Evolutionary conservation across 2,113 vertebrate species (phyloP).

Genomic region (Bubo bubo): DNA sequence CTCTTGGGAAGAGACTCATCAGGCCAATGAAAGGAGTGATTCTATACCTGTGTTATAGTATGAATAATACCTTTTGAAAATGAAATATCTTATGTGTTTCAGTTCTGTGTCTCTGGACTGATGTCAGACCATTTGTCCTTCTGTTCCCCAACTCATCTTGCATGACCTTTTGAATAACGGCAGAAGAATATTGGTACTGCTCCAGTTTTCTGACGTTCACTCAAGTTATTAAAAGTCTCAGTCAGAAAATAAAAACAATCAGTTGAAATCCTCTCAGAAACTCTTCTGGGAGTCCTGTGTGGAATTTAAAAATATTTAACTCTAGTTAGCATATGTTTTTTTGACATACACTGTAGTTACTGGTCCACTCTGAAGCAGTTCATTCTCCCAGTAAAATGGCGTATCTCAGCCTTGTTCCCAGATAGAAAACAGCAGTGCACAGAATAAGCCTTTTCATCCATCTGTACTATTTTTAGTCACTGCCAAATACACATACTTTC

Average conservation of each 20-base stretch:
- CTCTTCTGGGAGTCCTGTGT: not conserved
- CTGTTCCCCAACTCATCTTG: conserved; percentile 21
- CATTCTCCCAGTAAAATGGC: not conserved
- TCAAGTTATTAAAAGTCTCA: conserved; percentile 19
- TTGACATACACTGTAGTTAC: not conserved
- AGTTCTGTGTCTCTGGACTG: not conserved
- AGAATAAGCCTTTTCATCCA: not conserved
- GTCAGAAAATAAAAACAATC: conserved; percentile 35
- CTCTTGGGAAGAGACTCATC: not conserved
- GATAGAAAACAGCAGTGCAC: not conserved
- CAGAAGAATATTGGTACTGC: conserved; percentile 29
- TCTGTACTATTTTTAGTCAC: not conserved
- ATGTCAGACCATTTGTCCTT: conserved; percentile 34
- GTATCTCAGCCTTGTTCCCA: not conserved
- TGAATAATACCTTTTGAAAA: conserved; percentile 22
- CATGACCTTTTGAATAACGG: conserved; percentile 22
- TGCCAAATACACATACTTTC: not conserved
- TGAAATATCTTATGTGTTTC: conserved; percentile 5
- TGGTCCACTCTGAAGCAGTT: not conserved
- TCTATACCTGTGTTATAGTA: not conserved
- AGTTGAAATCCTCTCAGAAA: conserved; percentile 19
- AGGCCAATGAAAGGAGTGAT: not conserved
- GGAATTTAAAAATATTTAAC: conserved; percentile 14
- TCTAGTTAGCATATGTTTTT: not conserved
- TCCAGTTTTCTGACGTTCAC: conserved; percentile 39